A percentile compares a stretch with the other conserved stretches of the same genome.
Conservation (phyloP, 23 tunicate species). For the Diplosoma virens region DNA sequence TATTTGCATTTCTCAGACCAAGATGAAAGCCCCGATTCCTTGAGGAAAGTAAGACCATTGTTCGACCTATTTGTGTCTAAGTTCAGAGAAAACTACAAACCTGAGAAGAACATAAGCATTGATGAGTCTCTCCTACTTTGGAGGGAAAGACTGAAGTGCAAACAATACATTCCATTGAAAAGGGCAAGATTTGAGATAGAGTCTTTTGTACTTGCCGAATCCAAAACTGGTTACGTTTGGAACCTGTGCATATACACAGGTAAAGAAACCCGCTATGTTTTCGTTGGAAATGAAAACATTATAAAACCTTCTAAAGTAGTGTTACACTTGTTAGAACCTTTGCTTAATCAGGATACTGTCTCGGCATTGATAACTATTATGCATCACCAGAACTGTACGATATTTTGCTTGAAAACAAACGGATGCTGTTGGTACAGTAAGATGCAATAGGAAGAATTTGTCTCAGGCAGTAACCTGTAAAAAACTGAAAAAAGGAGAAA, state of each 20-base stretch:
- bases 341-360: neutral
- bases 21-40: neutral
- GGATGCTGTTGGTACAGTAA: neutral
- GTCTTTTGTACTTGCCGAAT: neutral
- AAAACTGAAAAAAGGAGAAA: neutral
- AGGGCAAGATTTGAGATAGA: neutral
- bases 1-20: neutral
- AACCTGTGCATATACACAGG: neutral
- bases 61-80: neutral
- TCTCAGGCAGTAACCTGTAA: neutral
- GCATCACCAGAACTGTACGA: neutral
- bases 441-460: neutral
- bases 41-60: neutral
- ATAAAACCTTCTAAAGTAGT: neutral
- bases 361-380: neutral
- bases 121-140: neutral
- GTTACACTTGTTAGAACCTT: neutral
- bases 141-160: neutral
- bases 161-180: neutral
- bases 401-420: neutral
- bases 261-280: neutral
- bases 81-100: neutral
- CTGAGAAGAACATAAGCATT: neutral
- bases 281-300: neutral
- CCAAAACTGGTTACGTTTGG: neutral